Conservation (phyloP, 2,797 vertebrate genomes). For the Melanotaenia boesemani region DNA sequence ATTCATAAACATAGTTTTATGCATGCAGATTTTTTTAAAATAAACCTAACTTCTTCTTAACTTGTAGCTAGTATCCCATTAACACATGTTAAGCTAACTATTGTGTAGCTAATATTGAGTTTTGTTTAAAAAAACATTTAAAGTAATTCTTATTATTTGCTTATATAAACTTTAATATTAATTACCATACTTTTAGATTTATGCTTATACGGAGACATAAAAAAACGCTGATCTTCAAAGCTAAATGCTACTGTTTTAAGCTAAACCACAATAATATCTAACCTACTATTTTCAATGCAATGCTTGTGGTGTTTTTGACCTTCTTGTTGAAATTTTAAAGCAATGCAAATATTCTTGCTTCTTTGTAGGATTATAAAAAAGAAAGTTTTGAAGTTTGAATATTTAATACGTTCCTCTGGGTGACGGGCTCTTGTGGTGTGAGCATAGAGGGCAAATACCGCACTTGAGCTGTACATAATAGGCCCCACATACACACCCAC, state of each 20-base stretch:
- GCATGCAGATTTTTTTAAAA: no score
- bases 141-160: not conserved
- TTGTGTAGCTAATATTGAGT: not conserved
- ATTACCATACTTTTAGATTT: no score
- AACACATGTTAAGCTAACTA: not conserved
- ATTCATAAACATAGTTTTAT: not conserved
- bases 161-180: not conserved
- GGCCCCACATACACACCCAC: not conserved
- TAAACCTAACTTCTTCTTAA: no score
- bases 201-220: no score
- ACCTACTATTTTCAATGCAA: not conserved
- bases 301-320: not conserved
- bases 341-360: not conserved
- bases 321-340: not conserved
- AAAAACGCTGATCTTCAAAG: not conserved
- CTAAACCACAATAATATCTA: not conserved
- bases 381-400: not conserved
- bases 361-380: not conserved
- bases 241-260: not conserved
- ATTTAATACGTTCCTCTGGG: conserved; percentile 22
- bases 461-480: not conserved
- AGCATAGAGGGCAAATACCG: conserved; percentile 30
- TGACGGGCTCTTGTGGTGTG: conserved; percentile 22
- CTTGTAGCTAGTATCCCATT: not conserved
- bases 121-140: not conserved